A percentile compares a stretch with the other conserved stretches of the same genome.
Evolutionary conservation across 2,888 invertebrate genomes (phyloP).

Genomic region (Arrhopalites spinosus): DNA sequence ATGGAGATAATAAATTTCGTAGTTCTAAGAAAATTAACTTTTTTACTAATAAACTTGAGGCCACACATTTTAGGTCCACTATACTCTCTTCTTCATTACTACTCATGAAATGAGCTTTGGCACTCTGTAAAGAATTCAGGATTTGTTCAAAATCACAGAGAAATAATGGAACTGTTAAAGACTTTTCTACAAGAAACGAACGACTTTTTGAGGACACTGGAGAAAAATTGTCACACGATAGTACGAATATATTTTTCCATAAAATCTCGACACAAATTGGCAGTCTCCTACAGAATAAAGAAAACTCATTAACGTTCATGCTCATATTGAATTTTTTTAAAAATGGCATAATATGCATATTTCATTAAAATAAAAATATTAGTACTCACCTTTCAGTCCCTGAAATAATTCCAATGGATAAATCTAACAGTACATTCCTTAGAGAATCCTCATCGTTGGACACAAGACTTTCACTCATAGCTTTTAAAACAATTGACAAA

Average conservation of each 20-base stretch:
- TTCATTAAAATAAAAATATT: not conserved
- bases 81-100: constrained; percentile 16
- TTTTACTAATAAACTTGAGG: constrained; percentile 8
- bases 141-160: constrained; percentile 23
- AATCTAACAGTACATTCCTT: not conserved
- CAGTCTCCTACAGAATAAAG: not conserved
- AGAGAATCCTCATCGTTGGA: constrained; percentile 3
- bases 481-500: not conserved
- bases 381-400: not conserved
- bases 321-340: not conserved
- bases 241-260: constrained; percentile 11
- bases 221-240: constrained; percentile 3
- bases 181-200: not conserved
- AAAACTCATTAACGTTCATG: not conserved
- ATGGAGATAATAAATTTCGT: not conserved
- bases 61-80: not conserved
- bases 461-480: constrained; percentile 11
- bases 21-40: constrained; percentile 9
- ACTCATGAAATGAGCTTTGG: not conserved
- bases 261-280: constrained; percentile 23
- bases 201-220: not conserved
- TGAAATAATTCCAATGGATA: constrained; percentile 1
- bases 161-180: not conserved
- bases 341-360: not conserved
- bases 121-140: not conserved